These are phyloP conservation scores for Rana temporaria DNA, from an alignment of 2,113 vertebrate species.

Conservation along the genomic window DNA sequence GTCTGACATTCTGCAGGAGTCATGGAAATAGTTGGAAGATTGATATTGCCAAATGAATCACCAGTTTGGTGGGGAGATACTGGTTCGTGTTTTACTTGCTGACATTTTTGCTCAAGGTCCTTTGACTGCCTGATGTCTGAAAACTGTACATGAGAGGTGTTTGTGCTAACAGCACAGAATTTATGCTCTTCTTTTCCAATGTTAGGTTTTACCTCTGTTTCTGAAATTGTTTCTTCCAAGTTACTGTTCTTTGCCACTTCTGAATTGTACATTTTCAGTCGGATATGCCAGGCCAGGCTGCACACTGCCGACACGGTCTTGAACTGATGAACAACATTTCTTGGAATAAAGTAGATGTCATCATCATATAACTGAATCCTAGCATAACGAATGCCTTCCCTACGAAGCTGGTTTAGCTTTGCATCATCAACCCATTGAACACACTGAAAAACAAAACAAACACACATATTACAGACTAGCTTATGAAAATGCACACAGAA, in stretches of 20 bases:
- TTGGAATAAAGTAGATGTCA: constrained; percentile 97
- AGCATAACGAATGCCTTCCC: constrained; percentile 95
- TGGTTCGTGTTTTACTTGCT: constrained; percentile 74
- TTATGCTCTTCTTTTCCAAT: constrained; percentile 67
- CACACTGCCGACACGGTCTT: constrained; percentile 96
- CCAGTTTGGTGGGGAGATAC: constrained; percentile 66
- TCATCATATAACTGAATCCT: constrained; percentile 93
- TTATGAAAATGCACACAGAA: no score
- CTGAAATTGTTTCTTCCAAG: constrained; percentile 67
- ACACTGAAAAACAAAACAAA: constrained; percentile 74
- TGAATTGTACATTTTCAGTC: constrained; percentile 87
- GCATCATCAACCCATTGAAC: constrained; percentile 98
- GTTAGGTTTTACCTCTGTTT: constrained; percentile 66
- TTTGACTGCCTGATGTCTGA: constrained; percentile 69
- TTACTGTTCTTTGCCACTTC: constrained; percentile 68
- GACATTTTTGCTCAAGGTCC: constrained; percentile 67
- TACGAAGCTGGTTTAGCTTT: constrained; percentile 96
- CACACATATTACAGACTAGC: neutral
- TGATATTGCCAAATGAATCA: constrained; percentile 68
- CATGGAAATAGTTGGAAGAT: constrained; percentile 69
- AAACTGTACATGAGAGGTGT: constrained; percentile 69
- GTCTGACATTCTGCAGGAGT: constrained; percentile 68
- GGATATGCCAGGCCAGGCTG: constrained; percentile 96
- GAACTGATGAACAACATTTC: constrained; percentile 97
- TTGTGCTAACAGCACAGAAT: constrained; percentile 65